Evolutionary conservation across 2,113 vertebrate species (phyloP).

Genomic region (Dendrocopos noguchii): DNA sequence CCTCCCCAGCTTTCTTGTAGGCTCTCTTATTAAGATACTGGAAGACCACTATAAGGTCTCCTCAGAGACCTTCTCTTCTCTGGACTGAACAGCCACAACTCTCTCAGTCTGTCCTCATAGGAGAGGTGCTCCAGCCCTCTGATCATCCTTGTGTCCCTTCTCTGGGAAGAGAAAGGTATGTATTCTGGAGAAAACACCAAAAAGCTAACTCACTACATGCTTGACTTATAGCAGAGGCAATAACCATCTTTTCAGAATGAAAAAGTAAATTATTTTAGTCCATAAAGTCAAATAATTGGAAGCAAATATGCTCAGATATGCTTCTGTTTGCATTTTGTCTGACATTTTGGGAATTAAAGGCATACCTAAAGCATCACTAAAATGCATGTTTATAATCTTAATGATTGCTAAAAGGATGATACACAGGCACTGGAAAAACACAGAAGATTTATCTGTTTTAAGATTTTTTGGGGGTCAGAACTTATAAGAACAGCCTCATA

Average conservation of each 20-base stretch:
- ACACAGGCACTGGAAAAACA: not conserved
- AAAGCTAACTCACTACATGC: not conserved
- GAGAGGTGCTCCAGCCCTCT: no score
- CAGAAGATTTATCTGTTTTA: not conserved
- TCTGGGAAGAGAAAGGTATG: not conserved
- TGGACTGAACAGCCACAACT: no score
- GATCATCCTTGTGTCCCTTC: no score
- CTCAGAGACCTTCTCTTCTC: no score
- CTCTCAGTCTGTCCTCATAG: no score
- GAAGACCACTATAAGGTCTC: no score
- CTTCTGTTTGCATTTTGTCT: conserved; percentile 32
- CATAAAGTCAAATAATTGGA: conserved; percentile 11
- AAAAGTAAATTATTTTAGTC: conserved; percentile 18
- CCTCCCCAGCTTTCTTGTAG: no score
- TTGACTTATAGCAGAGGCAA: not conserved
- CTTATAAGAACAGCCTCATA: not conserved
- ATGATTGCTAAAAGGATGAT: conserved; percentile 19
- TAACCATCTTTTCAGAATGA: not conserved
- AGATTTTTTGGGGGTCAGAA: conserved; percentile 8
- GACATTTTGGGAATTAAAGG: conserved; percentile 23
- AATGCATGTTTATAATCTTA: not conserved
- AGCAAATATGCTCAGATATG: conserved; percentile 1
- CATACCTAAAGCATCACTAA: not conserved
- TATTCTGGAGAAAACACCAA: not conserved
- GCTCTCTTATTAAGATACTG: no score